A percentile compares a stretch with the other conserved stretches of the same genome.
Conservation (phyloP, 2,797 vertebrate species). For the Melanotaenia boesemani region DNA sequence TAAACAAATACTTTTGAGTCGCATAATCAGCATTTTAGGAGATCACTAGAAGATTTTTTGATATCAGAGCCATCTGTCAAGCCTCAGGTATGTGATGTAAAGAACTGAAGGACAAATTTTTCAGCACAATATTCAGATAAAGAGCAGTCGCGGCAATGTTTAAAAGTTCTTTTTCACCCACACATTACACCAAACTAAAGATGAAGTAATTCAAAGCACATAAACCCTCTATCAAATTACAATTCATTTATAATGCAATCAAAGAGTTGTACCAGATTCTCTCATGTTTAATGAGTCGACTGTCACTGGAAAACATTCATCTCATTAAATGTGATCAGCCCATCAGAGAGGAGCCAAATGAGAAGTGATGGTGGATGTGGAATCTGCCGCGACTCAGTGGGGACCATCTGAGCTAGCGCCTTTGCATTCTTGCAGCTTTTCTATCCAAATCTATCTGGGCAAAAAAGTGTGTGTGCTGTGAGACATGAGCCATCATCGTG, state of each 20-base stretch:
- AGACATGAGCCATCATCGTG: slow-evolving; percentile 31
- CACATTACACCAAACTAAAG: not conserved
- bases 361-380: slow-evolving; percentile 50
- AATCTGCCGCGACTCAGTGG: slow-evolving; percentile 39
- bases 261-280: slow-evolving; percentile 31
- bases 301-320: slow-evolving; percentile 58
- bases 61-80: not conserved
- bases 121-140: not conserved
- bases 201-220: slow-evolving; percentile 36
- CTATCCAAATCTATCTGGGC: slow-evolving; percentile 53
- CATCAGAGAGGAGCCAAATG: slow-evolving; percentile 48
- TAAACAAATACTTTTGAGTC: not conserved
- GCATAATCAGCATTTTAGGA: not conserved
- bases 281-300: slow-evolving; percentile 47
- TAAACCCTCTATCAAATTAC: slow-evolving; percentile 23
- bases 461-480: slow-evolving; percentile 34
- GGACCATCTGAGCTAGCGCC: slow-evolving; percentile 48
- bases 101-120: not conserved
- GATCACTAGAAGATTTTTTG: not conserved
- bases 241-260: slow-evolving; percentile 44
- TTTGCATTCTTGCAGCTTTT: slow-evolving; percentile 41
- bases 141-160: not conserved
- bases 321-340: slow-evolving; percentile 58
- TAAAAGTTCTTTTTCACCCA: not conserved
- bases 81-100: not conserved